These are phyloP conservation scores for Reticulitermes speratus DNA, from an alignment of 1,140 invertebrate species.

Conservation along the genomic window DNA sequence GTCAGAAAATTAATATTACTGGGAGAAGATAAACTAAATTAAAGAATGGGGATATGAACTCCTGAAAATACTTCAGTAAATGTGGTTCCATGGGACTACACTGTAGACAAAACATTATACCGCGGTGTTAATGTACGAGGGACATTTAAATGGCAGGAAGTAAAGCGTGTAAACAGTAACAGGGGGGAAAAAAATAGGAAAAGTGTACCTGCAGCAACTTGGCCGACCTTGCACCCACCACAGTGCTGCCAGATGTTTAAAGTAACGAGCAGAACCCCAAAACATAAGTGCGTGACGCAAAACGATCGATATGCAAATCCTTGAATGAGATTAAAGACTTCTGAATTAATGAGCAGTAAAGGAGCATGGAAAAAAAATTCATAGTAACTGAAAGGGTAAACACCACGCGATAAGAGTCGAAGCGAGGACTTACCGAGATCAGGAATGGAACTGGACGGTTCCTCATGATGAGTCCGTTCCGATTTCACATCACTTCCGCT, in stretches of 20 bases:
- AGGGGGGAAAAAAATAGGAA: background rate
- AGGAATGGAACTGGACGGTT: constrained; percentile 79
- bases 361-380: background rate
- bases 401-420: background rate
- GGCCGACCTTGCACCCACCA: background rate
- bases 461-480: constrained; percentile 56
- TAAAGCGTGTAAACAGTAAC: background rate
- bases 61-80: no score
- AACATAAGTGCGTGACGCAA: background rate
- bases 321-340: background rate
- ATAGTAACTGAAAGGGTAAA: background rate
- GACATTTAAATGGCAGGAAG: constrained; percentile 15
- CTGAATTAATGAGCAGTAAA: no score
- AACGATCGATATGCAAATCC: background rate
- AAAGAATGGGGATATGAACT: no score
- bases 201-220: background rate
- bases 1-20: no score
- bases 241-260: background rate
- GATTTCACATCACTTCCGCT: constrained; percentile 38
- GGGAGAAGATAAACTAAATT: no score
- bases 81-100: no score
- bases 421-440: constrained; percentile 68
- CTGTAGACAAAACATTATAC: no score
- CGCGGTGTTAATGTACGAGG: background rate
- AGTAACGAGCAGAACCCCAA: background rate